Base-by-base conservation (phyloP, 2,797 vertebrate species). In the Acipenser ruthenus region DNA sequence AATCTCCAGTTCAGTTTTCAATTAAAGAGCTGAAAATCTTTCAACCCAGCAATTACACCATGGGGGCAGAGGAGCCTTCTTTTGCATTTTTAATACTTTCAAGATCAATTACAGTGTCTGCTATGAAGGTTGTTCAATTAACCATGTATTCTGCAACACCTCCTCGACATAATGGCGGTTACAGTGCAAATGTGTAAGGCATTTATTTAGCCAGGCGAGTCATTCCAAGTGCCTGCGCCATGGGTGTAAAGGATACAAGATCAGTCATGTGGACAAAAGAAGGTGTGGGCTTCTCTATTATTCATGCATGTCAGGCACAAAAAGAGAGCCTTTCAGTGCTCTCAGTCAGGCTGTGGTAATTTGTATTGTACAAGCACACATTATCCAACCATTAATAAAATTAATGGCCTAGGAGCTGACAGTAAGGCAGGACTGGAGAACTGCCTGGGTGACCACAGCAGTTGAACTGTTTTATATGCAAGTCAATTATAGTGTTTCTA, bases 181-280 rank as follows among this genome's bases (percentile, higher is more conserved):
- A 1, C 7, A 13, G 55, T 11, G 10, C 10, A n/a, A 13, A 6
- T 10, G 55, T 58, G 55, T 58, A 11, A 58, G 6, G 55, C 12
- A 4, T 11, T n/a, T 13, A 6, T 58, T 58, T 58, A 7, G 11
- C 6, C 6, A 12, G 23, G 55, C 11, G 10, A 10, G 62, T 55
- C 52, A 0, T 68, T 71, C 50, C 75, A 68, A 10, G 71, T 67
- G 73, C 72, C 78, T 75, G 72, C 75, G 62, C 74, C 0, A 6
- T 51, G 50, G 74, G 74, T 76, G 74, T 75, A 56, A 50, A 63
- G 70, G 74, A 83, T 74, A 75, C 78, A 78, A 77, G 78, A 69
- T 72, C 77, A 80, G 18, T 76, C 73, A 76, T 78, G 76, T 80
- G 77, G 76, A 67, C 78, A 74, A 75, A 81, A 78, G 77, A 74